Conservation (phyloP, 2,888 invertebrate species). For the Oscheius onirici region DNA sequence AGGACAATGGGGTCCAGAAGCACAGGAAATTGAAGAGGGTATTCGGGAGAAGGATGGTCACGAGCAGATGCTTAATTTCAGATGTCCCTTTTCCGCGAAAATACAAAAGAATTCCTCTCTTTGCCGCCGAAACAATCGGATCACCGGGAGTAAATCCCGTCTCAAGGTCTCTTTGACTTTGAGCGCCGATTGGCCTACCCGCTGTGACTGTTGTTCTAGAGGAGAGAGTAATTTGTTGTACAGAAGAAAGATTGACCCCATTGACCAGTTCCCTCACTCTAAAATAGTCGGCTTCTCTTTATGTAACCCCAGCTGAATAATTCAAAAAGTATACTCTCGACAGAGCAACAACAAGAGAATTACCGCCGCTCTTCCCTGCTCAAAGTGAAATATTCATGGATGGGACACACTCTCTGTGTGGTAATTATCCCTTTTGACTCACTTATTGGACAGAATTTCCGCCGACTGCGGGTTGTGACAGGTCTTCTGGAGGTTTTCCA, state of each 20-base stretch:
- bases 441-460: conserved; percentile 47
- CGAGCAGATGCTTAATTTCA: not conserved
- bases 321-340: not conserved
- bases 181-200: conserved; percentile 6
- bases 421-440: conserved; percentile 29
- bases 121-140: conserved; percentile 19
- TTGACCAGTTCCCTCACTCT: not conserved
- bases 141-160: conserved; percentile 23
- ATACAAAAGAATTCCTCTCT: not conserved
- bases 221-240: conserved; percentile 2
- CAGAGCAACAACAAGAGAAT: not conserved
- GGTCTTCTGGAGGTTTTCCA: conserved; percentile 19
- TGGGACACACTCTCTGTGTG: not conserved
- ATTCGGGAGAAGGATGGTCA: too few relatives aligned
- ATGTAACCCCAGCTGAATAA: not conserved
- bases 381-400: not conserved
- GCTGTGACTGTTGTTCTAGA: conserved; percentile 24
- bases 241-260: not conserved
- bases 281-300: not conserved
- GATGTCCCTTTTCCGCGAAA: not conserved
- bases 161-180: conserved; percentile 13
- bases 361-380: not conserved
- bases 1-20: too few relatives aligned
- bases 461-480: conserved; percentile 46
- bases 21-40: too few relatives aligned